Evolutionary conservation across 2,888 invertebrate genomes (phyloP), one percentile per base, ranked within the genome.

Genomic region (Campoletis raptor): DNA sequence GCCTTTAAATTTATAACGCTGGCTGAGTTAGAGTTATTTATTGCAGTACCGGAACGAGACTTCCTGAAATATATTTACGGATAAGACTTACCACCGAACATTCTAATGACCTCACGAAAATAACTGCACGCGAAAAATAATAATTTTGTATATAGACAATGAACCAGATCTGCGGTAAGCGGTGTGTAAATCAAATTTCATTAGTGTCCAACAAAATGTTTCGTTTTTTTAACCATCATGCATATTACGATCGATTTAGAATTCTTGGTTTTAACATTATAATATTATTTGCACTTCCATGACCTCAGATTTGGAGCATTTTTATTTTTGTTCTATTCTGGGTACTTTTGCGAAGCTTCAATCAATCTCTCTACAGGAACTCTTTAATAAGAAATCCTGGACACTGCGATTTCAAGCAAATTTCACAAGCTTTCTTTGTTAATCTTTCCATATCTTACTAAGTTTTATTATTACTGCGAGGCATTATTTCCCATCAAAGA

Each of bases 21-120:
- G 54, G 52, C 18, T 66, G 52, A 52, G 66, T 45, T 18, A n/a
- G 57, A n/a, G n/a, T 57, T 82, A 69, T 82, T 82, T 61, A 77
- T 82, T 52, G 48, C 24, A 15, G 40, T 40, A 30, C 24, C 52
- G 36, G 30, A 67, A 78, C 78, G 78, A 78, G 69, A 78, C 24
- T 69, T 78, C 67, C 18, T 52, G 24, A 42, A 67, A 61, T 70
- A 61, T 61, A 57, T 70, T 70, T 77, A 77, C 37, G n/a, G 64
- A 77, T 77, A 21, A 42, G 18, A n/a, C 64, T 40, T 3, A 42
- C 30, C 48, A 64, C n/a, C 77, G 24, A 77, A 37, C 64, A 66
- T 42, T 66, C 36, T 77, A 76, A 66, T 74, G 40, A 74, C 42
- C 74, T 24, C 18, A 40, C 48, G 24, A 48, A 72, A 48, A 74